Evolutionary conservation across 2,888 invertebrate genomes (phyloP), one percentile per base, ranked within the genome.

Genomic region (Pterobdella sp.): DNA sequence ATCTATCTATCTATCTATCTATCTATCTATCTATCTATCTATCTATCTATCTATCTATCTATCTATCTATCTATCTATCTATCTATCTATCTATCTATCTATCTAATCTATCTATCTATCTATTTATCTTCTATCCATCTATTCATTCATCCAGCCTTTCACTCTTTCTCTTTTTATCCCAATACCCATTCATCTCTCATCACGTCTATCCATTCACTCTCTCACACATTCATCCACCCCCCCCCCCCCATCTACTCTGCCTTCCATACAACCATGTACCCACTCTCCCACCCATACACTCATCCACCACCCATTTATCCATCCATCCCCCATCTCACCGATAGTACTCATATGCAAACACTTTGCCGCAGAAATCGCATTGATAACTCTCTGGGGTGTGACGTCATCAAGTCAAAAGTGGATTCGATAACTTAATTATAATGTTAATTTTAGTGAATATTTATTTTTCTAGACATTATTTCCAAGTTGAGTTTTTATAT

Each of bases 321-420:
- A 42, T 42, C 18, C 42, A 42, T 42, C 42, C 42, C 18, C 42
- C 42, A 42, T 42, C 42, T 26, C 60, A 56, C 60, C 60, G 18
- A 80, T 86, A 86, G 77, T 86, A 86, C 74, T 82, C 82, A 78
- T 86, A 86, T 70, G 85, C 85, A 77, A 86, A 86, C 77, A 86
- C 84, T 77, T 86, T 86, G 1, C 86, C 86, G 77, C 86, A 86
- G 35, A 85, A 78, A 34, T 84, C 84, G 77, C 86, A 86, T 73
- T 80, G 79, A 78, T 80, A 85, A 34, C 85, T 85, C 75, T 83
- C 83, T 36, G 79, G 7, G 49, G 49, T 14, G 49, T n/a, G n/a
- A n/a, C n/a, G n/a, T n/a, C n/a, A n/a, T n/a, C n/a, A n/a, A n/a
- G n/a, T n/a, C n/a, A n/a, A n/a, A n/a, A n/a, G n/a, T n/a, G n/a